These are phyloP conservation scores for Epinotia brunnichana DNA, from an alignment of 2,888 invertebrate genomes.

Conservation along the genomic window DNA sequence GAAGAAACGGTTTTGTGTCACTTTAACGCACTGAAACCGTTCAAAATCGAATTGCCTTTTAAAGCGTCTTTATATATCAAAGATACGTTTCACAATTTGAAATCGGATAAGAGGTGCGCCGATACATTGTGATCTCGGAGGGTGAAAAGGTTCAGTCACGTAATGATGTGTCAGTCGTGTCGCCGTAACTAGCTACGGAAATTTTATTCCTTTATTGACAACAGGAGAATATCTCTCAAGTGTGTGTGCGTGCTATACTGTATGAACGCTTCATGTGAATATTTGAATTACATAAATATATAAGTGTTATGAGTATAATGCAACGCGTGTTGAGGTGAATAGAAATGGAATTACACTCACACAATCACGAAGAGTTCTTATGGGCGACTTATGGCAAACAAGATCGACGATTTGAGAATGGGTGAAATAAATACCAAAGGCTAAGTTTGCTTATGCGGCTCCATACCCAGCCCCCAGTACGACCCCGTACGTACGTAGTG, in stretches of 20 bases:
- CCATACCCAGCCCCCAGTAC: too few species aligned
- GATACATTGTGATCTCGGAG: slow-evolving; percentile 62
- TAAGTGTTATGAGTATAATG: too few species aligned
- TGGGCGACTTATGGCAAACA: too few species aligned
- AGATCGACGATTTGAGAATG: too few species aligned
- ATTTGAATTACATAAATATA: slow-evolving; percentile 1
- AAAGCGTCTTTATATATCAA: slow-evolving; percentile 11
- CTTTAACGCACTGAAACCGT: neutral
- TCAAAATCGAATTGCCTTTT: slow-evolving; percentile 2
- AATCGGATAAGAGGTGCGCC: slow-evolving; percentile 41
- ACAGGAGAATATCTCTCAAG: slow-evolving; percentile 56
- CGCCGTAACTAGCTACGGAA: slow-evolving; percentile 60
- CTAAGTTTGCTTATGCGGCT: too few species aligned
- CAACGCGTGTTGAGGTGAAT: too few species aligned
- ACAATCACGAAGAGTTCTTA: too few species aligned
- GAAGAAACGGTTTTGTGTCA: neutral
- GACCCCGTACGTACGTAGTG: too few species aligned
- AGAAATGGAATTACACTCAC: too few species aligned
- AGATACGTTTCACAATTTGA: slow-evolving; percentile 40
- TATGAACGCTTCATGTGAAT: slow-evolving; percentile 1
- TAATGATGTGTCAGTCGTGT: slow-evolving; percentile 74
- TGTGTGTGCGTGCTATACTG: slow-evolving; percentile 49
- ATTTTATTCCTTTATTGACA: slow-evolving; percentile 73
- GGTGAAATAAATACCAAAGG: too few species aligned
- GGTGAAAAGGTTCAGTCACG: slow-evolving; percentile 71